Evolutionary conservation across 2,888 invertebrate species (phyloP).

Genomic region (Acrocyrtus sp.): DNA sequence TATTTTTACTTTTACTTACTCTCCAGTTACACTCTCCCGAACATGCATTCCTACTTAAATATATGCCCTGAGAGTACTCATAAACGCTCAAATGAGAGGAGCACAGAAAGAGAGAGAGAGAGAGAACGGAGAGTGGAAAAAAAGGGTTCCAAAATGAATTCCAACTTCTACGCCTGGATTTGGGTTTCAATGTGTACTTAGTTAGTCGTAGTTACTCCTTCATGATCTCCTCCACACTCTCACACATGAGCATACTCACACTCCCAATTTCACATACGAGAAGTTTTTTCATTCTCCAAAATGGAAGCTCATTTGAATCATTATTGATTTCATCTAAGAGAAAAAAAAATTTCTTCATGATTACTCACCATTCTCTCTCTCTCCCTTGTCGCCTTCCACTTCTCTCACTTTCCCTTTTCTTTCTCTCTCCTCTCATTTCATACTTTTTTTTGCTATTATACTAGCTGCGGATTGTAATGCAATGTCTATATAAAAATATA

Average conservation of each 20-base stretch:
- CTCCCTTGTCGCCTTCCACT: conserved; percentile 33
- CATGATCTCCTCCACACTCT: background rate
- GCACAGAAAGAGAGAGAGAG: conserved; percentile 16
- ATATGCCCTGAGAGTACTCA: conserved; percentile 11
- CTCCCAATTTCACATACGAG: background rate
- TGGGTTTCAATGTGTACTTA: conserved; percentile 20
- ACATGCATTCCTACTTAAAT: conserved; percentile 37
- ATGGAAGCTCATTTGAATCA: conserved; percentile 53
- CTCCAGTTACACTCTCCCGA: conserved; percentile 32
- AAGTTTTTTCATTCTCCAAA: background rate
- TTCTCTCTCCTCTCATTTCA: conserved; percentile 34
- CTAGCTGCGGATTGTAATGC: too few species aligned
- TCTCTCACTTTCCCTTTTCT: background rate
- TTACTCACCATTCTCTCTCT: conserved; percentile 48
- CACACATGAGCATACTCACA: background rate
- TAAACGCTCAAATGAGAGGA: conserved; percentile 30
- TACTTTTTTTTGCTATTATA: conserved; percentile 22
- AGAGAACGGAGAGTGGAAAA: conserved; percentile 16
- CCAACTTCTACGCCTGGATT: too few species aligned
- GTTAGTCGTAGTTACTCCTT: conserved; percentile 17
- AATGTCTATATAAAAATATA: too few species aligned
- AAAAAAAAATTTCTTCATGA: conserved; percentile 51
- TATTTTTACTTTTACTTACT: too few species aligned
- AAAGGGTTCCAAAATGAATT: too few species aligned
- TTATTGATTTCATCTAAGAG: conserved; percentile 54